Conservation (phyloP, 1,140 invertebrate genomes). For the Hylyphantes graminicola region DNA sequence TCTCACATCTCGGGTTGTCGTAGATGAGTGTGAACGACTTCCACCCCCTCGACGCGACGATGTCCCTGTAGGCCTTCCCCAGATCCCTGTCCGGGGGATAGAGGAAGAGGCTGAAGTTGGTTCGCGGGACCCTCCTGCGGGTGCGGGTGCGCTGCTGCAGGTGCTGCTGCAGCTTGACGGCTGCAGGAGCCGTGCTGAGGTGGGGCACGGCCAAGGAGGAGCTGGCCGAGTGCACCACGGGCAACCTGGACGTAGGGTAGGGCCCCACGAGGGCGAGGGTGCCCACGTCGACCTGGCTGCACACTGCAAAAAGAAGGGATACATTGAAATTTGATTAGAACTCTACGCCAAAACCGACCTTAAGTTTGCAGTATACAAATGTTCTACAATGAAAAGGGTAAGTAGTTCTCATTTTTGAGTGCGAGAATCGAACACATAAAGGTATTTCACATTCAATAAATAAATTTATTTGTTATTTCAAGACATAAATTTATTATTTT, state of each 20-base stretch:
- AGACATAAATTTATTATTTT: no score
- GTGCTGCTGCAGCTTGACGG: background rate
- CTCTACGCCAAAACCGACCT: no score
- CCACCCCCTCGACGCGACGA: slow-evolving; percentile 89
- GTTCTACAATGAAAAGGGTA: no score
- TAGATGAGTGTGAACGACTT: slow-evolving; percentile 93
- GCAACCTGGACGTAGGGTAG: slow-evolving; percentile 86
- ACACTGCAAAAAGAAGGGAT: slow-evolving; percentile 76
- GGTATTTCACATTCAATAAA: no score
- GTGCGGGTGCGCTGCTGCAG: background rate
- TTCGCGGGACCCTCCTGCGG: slow-evolving; percentile 68
- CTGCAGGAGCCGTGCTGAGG: slow-evolving; percentile 73
- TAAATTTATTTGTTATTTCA: no score
- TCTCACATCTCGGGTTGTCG: slow-evolving; percentile 89
- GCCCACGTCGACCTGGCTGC: slow-evolving; percentile 84
- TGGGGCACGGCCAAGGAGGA: slow-evolving; percentile 96
- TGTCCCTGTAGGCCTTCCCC: slow-evolving; percentile 88
- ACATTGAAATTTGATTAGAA: no score
- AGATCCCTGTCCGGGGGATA: slow-evolving; percentile 90
- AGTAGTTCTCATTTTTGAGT: no score
- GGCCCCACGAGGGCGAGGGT: slow-evolving; percentile 94
- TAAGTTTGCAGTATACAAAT: no score
- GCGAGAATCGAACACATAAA: no score
- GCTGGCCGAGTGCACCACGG: slow-evolving; percentile 95
- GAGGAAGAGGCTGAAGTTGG: slow-evolving; percentile 90